Evolutionary conservation across 2,888 invertebrate species (phyloP), one percentile per base, ranked within the genome.

Genomic region (Andrena bucephala): DNA sequence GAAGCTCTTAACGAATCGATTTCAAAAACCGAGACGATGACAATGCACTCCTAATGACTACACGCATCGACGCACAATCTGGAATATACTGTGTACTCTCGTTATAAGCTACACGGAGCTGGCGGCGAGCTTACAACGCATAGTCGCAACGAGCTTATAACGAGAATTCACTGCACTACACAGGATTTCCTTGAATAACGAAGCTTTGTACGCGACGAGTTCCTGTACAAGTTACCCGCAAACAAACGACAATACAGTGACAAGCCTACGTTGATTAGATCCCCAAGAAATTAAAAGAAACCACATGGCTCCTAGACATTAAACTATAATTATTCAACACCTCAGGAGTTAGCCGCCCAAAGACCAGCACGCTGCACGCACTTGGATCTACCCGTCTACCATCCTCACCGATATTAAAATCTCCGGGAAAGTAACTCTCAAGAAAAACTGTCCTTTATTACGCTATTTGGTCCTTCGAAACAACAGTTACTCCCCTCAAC

Each of bases 251-350:
- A 42, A 16, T 42, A 42, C 42, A 16, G 4, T 16, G 42, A 16
- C 42, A 42, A 42, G 42, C 42, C 42, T 42, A 42, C 42, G 42
- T 42, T 16, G 42, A 42, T 42, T 42, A 42, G 16, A 42, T 42
- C 42, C 16, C 42, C 16, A 42, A 16, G 42, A 42, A 42, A 42
- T 42, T 16, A 42, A 16, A 42, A 42, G 42, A 4, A 42, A 42
- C 42, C 5, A 42, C 42, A 16, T 42, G 42, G 42, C 16, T 42
- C 42, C 42, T 16, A 42, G 42, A 42, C 13, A 42, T 67, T 57
- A 73, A 67, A 67, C 67, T 73, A 73, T 67, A 67, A 57, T 31
- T 42, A 54, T 5, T 73, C 73, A 73, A 73, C 67, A 67, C 67
- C 73, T 73, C 67, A 16, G 27, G 54, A 66, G 36, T 67, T 57